Percentiles rank a stretch among this genome's conserved stretches.
These are phyloP conservation scores for Nicator chloris DNA, from an alignment of 2,113 vertebrate species.

Conservation along the genomic window DNA sequence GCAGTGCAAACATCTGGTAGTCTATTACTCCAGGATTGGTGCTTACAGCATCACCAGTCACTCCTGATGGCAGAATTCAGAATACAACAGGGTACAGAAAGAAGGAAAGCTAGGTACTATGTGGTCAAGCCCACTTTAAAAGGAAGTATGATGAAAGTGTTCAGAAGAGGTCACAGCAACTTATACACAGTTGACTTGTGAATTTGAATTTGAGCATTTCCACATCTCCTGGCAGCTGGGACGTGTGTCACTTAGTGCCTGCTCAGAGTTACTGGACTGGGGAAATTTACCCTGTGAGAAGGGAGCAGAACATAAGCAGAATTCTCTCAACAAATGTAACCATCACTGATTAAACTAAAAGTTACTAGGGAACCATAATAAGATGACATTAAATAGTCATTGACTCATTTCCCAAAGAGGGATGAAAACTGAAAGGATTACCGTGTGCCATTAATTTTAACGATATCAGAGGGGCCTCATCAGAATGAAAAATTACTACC, in stretches of 20 bases:
- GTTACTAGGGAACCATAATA: neutral
- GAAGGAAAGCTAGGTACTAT: neutral
- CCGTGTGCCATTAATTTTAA: slow-evolving; percentile 42
- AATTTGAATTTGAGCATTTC: slow-evolving; percentile 45
- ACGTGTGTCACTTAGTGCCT: neutral
- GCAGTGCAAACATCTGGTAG: neutral
- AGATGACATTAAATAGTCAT: slow-evolving; percentile 41
- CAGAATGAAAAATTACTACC: neutral
- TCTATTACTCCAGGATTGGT: neutral
- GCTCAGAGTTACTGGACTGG: neutral
- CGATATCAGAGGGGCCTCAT: neutral
- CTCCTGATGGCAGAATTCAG: neutral
- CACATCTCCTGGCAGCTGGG: slow-evolving; percentile 38
- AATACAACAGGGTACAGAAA: neutral
- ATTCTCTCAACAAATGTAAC: slow-evolving; percentile 31
- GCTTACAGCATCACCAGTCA: neutral
- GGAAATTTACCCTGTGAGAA: neutral
- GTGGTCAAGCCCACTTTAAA: neutral
- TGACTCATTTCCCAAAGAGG: slow-evolving; percentile 45
- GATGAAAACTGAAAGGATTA: slow-evolving; percentile 31
- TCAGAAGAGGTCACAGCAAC: slow-evolving; percentile 31
- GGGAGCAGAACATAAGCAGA: neutral
- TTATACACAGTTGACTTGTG: neutral
- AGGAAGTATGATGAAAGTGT: slow-evolving; percentile 19
- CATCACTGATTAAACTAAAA: slow-evolving; percentile 16